Percentiles rank a stretch among this genome's conserved stretches.
These are phyloP conservation scores for Tokudaia muenninki DNA, from an alignment of 2,797 vertebrate genomes.

Conservation along the genomic window DNA sequence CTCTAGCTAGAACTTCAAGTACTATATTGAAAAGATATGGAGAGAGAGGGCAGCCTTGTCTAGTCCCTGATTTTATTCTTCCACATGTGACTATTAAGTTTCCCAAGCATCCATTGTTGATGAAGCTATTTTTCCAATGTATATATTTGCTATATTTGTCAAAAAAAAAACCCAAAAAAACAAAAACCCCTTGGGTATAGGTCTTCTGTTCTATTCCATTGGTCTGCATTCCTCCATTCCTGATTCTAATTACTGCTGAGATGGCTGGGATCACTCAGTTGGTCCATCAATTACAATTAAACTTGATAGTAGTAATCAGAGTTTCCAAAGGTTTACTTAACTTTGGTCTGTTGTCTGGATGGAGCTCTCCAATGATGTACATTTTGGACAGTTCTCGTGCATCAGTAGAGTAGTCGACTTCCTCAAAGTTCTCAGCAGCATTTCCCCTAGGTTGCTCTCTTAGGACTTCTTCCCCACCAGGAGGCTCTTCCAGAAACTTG, in stretches of 20 bases:
- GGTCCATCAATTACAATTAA: not conserved
- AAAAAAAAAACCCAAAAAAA: not conserved
- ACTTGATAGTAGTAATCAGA: not conserved
- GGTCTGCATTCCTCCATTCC: not conserved
- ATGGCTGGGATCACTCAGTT: not conserved
- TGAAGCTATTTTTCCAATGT: not conserved
- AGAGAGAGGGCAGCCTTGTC: too few relatives aligned
- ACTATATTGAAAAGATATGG: too few relatives aligned
- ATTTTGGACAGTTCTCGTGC: slow-evolving; percentile 90
- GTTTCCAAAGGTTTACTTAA: not conserved
- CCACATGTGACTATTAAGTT: not conserved
- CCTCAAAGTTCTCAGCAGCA: slow-evolving; percentile 97
- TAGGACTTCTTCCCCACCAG: slow-evolving; percentile 96
- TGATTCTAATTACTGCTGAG: not conserved
- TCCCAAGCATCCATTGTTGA: not conserved
- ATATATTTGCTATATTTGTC: not conserved
- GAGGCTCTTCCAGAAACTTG: slow-evolving; percentile 96
- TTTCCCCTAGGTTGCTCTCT: slow-evolving; percentile 95
- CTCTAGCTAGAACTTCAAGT: too few relatives aligned
- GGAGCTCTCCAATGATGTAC: slow-evolving; percentile 94
- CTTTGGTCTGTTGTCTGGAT: slow-evolving; percentile 87
- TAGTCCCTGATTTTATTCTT: too few relatives aligned
- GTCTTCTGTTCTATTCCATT: not conserved
- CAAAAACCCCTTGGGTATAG: not conserved
- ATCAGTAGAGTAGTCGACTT: slow-evolving; percentile 96